These are phyloP conservation scores for Drosophila kikkawai DNA, from an alignment of 1,140 invertebrate genomes.

Conservation along the genomic window DNA sequence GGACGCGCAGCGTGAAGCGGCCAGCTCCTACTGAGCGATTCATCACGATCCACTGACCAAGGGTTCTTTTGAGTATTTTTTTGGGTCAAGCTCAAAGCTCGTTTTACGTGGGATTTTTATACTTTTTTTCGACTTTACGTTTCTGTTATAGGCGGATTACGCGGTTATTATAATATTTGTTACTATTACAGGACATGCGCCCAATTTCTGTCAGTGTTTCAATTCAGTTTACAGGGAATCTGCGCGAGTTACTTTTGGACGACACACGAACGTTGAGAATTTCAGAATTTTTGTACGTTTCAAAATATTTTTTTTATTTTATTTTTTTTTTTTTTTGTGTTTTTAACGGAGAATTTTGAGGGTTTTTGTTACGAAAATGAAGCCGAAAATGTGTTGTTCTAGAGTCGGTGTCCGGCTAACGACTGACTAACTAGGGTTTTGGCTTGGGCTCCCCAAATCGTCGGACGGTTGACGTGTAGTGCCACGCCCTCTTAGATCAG, in stretches of 20 bases:
- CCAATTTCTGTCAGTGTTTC: neutral
- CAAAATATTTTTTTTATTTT: too few species aligned
- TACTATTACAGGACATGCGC: neutral
- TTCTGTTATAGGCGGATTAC: neutral
- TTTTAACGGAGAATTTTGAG: neutral
- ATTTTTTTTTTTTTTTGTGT: neutral
- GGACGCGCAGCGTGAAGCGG: neutral
- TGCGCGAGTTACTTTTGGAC: neutral
- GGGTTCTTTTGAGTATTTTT: neutral
- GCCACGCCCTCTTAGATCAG: neutral
- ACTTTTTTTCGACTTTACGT: neutral
- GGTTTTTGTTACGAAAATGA: neutral
- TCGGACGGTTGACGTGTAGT: neutral
- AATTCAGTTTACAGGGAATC: neutral
- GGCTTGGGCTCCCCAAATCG: neutral
- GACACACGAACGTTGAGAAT: neutral
- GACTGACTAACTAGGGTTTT: conserved; percentile 10
- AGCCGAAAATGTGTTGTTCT: neutral
- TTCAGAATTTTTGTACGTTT: neutral
- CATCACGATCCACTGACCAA: neutral
- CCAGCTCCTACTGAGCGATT: neutral
- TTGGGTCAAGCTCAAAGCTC: neutral
- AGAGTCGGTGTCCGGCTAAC: conserved; percentile 7
- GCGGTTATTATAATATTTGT: neutral
- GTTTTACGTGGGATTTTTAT: neutral